These are phyloP conservation scores for Panopea generosa DNA, from an alignment of 2,888 invertebrate species.

Conservation along the genomic window DNA sequence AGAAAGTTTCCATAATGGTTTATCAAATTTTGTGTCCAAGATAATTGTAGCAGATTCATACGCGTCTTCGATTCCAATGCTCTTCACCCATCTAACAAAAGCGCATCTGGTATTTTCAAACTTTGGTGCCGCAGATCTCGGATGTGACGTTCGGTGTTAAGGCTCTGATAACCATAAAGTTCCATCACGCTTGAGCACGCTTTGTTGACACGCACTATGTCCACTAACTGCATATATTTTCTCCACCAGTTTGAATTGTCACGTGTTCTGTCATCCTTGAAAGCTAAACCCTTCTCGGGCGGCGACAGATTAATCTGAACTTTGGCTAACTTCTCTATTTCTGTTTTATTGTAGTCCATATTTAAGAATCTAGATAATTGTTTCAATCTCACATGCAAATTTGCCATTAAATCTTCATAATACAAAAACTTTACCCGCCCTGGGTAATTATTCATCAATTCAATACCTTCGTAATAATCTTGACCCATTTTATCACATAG, in stretches of 20 bases:
- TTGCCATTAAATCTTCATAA: slow-evolving; percentile 42
- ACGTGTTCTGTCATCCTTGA: slow-evolving; percentile 10
- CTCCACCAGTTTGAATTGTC: slow-evolving; percentile 56
- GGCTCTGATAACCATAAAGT: slow-evolving; percentile 23
- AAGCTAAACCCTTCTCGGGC: slow-evolving; percentile 43
- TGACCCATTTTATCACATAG: slow-evolving; percentile 34
- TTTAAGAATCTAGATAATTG: slow-evolving; percentile 22
- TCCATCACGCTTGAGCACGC: slow-evolving; percentile 26
- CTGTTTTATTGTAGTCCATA: slow-evolving; percentile 26
- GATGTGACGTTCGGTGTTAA: slow-evolving; percentile 2
- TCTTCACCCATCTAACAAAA: no score
- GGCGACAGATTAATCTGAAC: slow-evolving; percentile 44
- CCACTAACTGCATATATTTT: slow-evolving; percentile 25
- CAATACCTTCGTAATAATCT: slow-evolving; percentile 19
- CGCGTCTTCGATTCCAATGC: no score
- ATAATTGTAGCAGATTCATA: no score
- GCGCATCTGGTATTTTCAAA: slow-evolving; percentile 13
- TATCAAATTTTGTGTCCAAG: no score
- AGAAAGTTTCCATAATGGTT: no score
- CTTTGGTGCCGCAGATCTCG: slow-evolving; percentile 1
- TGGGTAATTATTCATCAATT: slow-evolving; percentile 23
- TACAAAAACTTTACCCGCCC: slow-evolving; percentile 28
- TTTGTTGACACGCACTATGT: slow-evolving; percentile 24
- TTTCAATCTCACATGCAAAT: slow-evolving; percentile 35
- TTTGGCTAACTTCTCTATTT: slow-evolving; percentile 26